Evolutionary conservation across 2,113 vertebrate species (phyloP), one percentile per base, ranked within the genome.

Genomic region (Empidonax traillii): DNA sequence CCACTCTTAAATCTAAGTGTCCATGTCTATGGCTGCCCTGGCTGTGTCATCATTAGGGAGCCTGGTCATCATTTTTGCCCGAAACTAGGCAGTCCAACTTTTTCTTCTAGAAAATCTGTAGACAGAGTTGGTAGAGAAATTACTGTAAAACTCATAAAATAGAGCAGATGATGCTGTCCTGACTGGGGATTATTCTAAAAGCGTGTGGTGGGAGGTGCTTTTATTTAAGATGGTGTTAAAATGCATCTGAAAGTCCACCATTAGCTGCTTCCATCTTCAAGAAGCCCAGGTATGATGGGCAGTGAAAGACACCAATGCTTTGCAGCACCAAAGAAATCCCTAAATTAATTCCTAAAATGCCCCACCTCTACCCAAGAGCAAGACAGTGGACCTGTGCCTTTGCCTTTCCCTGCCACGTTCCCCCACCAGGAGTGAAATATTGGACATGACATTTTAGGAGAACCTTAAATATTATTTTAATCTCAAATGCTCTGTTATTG

Each of bases 391-490:
- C 86, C 52, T 68, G 44, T 89, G 73, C 83, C 37, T 89, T 92
- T 87, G 53, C 93, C 46, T 94, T 79, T 91, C 56, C 43, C 68
- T 61, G 71, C 73, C 89, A 77, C 8, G 8, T 85, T 79, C 69
- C 44, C 53, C 78, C 94, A 74, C 61, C 93, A 67, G 52, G 69
- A 93, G 81, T 79, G 92, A 97, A 97, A 96, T 97, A 95, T 61
- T 96, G 95, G 83, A 89, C 84, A 61, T 59, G 80, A 76, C 79
- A 82, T 90, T 89, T 94, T 43, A 51, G 18, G 65, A 91, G 88
- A 97, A 95, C 94, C 90, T 96, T 89, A 97, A 97, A 97, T 96
- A 91, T 97, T 97, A 95, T 96, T 97, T 97, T 95, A 95, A 96
- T 97, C 95, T 97, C 93, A 91, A 87, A 92, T 74, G 66, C 96